These are phyloP conservation scores for Micrasema longulum DNA, from an alignment of 1,140 invertebrate genomes.

Conservation along the genomic window DNA sequence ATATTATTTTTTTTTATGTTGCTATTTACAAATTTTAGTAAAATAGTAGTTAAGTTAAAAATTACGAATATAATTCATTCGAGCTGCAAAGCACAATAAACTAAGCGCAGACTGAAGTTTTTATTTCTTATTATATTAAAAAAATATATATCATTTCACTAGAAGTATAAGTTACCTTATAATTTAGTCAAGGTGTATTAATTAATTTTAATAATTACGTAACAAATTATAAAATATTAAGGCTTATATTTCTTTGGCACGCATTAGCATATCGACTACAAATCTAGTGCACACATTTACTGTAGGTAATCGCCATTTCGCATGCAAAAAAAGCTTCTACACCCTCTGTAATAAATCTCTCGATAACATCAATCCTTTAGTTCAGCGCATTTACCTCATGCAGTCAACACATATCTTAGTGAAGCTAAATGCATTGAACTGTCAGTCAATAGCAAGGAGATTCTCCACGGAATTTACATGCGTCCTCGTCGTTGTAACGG, in stretches of 20 bases:
- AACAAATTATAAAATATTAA: too few relatives aligned
- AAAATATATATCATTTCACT: too few relatives aligned
- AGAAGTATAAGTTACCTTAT: too few relatives aligned
- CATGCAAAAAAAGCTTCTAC: constrained; percentile 26
- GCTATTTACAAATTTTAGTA: too few relatives aligned
- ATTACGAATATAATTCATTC: too few relatives aligned
- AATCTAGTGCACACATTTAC: constrained; percentile 4
- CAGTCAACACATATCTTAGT: constrained; percentile 8
- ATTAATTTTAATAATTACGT: too few relatives aligned
- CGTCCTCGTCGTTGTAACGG: not conserved
- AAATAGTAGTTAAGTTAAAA: too few relatives aligned
- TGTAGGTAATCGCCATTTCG: constrained; percentile 31
- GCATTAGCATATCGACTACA: not conserved
- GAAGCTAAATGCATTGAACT: constrained; percentile 35
- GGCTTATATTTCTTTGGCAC: not conserved
- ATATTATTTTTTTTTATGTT: too few relatives aligned
- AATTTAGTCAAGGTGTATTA: too few relatives aligned
- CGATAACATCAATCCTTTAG: constrained; percentile 27
- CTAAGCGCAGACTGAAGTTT: too few relatives aligned
- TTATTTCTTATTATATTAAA: too few relatives aligned
- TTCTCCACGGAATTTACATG: constrained; percentile 33
- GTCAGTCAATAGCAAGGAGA: constrained; percentile 15
- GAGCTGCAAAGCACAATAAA: too few relatives aligned
- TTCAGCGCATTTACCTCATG: constrained; percentile 1
- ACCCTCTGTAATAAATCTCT: constrained; percentile 23